Percentiles rank a stretch among this genome's conserved stretches.
Conservation (phyloP, 35 echinoderm and acorn worm genomes). For the Patiria miniata region DNA sequence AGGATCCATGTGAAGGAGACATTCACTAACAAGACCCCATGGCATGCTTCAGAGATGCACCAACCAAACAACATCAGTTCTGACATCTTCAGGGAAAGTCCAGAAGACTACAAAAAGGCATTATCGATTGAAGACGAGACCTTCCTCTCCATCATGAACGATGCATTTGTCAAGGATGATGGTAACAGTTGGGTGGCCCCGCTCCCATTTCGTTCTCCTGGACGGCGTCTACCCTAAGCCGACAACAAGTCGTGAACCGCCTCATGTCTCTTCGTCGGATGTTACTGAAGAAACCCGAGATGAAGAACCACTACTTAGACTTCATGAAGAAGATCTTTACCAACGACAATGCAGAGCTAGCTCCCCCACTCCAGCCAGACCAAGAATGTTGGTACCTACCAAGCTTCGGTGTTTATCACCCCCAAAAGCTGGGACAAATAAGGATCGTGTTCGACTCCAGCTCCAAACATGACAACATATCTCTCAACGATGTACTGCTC, state of each 20-base stretch:
- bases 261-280: slow-evolving; percentile 25
- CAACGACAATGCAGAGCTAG: slow-evolving; percentile 48
- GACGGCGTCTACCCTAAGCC: slow-evolving; percentile 47
- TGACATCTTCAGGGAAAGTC: slow-evolving; percentile 5
- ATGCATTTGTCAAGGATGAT: slow-evolving; percentile 13
- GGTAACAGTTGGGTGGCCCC: slow-evolving; percentile 48
- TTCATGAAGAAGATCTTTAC: slow-evolving; percentile 63
- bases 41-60: not conserved
- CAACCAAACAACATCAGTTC: not conserved
- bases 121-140: slow-evolving; percentile 13
- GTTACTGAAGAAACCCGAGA: not conserved
- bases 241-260: slow-evolving; percentile 19
- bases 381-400: slow-evolving; percentile 63
- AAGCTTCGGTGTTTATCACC: slow-evolving; percentile 73
- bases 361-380: slow-evolving; percentile 13
- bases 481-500: slow-evolving; percentile 60
- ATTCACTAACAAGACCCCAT: not conserved
- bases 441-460: slow-evolving; percentile 70
- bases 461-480: slow-evolving; percentile 41
- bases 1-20: slow-evolving; percentile 24
- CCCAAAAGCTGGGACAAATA: slow-evolving; percentile 62
- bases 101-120: slow-evolving; percentile 38
- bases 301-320: slow-evolving; percentile 19
- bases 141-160: not conserved
- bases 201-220: slow-evolving; percentile 3